Evolutionary conservation across 2,797 vertebrate genomes (phyloP), one percentile per base, ranked within the genome.

Genomic region (Pipistrellus pygmaeus): DNA sequence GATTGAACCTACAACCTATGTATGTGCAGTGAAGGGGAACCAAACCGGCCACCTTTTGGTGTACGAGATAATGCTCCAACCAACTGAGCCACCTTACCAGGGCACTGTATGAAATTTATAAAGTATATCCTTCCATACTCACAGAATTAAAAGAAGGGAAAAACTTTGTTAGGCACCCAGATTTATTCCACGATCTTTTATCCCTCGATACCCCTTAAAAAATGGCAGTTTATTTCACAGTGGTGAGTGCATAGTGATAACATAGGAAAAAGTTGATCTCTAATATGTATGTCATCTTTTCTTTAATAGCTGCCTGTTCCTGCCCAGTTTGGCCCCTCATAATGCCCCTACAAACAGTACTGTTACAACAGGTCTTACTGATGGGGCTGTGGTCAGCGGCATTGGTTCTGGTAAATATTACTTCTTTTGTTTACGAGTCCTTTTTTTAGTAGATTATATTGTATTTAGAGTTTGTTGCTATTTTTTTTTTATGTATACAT

Each of bases 281-380:
- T 77, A 46, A 60, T 38, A 1, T 51, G 0, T 81, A 1, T 72
- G 20, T 90, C 30, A 21, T 97, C 57, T 89, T 97, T 85, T 93
- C 27, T 92, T 94, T 93, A 69, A 66, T 96, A 99, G 99, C 92
- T 99, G 99, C 96, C 98, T 99, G 95, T 99, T 99, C 96, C 98
- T 99, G 97, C 99, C 99, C 90, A 99, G 99, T 94, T 98, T 99
- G 98, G 99, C 99, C 71, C 99, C 99, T 48, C 99, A 99, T 96
- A 99, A 99, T 14, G 99, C 99, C 3, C 98, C 99, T 48, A 99
- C 98, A 95, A 99, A 98, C 97, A 99, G 99, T 92, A 98, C 99
- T n/a, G 99, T 99, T 73, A 97, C 99, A 46, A 99, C 99, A 6
- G 99, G 99, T 9, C 99, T 99, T 80, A 98, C 97, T 2, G 99